Evolutionary conservation across 2,888 invertebrate species (phyloP).

Genomic region (Catocala sponsa): DNA sequence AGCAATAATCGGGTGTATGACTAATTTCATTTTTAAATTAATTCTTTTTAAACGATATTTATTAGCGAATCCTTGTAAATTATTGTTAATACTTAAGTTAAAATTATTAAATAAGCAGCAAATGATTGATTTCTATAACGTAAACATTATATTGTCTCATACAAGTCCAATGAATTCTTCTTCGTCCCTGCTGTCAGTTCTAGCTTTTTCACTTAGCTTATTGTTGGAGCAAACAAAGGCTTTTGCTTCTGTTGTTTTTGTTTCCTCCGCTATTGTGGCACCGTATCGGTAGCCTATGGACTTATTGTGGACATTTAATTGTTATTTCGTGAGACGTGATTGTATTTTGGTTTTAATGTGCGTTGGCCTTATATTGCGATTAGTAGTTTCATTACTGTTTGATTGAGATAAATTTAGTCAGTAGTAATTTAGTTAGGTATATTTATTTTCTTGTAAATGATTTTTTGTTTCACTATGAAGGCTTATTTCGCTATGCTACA

Average conservation of each 20-base stretch:
- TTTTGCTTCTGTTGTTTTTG: constrained; percentile 70
- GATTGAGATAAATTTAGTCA: not conserved
- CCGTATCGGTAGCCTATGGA: constrained; percentile 63
- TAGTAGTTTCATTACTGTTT: not conserved
- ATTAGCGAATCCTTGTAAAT: too few species aligned
- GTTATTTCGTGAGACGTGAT: constrained; percentile 33
- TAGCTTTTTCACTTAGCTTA: constrained; percentile 73
- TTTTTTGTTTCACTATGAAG: too few species aligned
- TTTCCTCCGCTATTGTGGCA: constrained; percentile 69
- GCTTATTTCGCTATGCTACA: too few species aligned
- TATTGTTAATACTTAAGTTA: too few species aligned
- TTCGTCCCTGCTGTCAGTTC: constrained; percentile 56
- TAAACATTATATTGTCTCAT: constrained; percentile 35
- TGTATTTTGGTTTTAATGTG: constrained; percentile 20
- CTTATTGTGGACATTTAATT: constrained; percentile 48
- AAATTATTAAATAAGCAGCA: constrained; percentile 17
- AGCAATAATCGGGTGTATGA: too few species aligned
- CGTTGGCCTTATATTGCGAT: too few species aligned
- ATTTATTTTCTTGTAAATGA: too few species aligned
- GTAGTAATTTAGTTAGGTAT: too few species aligned
- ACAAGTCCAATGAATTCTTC: constrained; percentile 61
- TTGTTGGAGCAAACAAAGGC: constrained; percentile 76
- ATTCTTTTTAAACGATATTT: too few species aligned
- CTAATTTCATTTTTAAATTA: too few species aligned
- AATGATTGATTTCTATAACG: constrained; percentile 37